Evolutionary conservation across 2,888 invertebrate genomes (phyloP).

Genomic region (Willowsia nigromaculata): DNA sequence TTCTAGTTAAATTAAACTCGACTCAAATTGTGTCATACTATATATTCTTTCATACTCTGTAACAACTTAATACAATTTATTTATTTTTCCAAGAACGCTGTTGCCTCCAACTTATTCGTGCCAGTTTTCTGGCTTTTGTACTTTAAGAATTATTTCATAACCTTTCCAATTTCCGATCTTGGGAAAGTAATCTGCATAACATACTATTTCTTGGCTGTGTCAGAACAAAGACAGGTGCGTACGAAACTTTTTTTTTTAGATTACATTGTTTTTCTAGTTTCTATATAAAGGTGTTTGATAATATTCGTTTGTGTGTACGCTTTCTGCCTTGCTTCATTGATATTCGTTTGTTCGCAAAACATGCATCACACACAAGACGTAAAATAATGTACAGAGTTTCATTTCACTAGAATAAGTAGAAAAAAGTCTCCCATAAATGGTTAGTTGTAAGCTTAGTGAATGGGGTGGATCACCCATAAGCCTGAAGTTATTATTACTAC

Average conservation of each 20-base stretch:
- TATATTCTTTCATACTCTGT: background rate
- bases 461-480: background rate
- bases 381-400: background rate
- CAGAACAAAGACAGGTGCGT: background rate
- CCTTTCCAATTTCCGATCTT: too few relatives aligned
- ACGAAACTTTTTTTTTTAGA: background rate
- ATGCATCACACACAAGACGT: background rate
- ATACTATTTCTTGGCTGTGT: too few relatives aligned
- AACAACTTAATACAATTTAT: conserved; percentile 16
- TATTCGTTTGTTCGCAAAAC: background rate
- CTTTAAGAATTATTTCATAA: too few relatives aligned
- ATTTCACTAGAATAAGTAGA: background rate
- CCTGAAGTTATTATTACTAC: conserved; percentile 38
- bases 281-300: too few relatives aligned
- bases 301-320: too few relatives aligned
- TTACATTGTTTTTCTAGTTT: too few relatives aligned
- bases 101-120: too few relatives aligned
- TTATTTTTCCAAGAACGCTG: conserved; percentile 17
- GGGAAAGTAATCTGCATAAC: too few relatives aligned
- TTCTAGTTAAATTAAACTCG: conserved; percentile 41
- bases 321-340: background rate
- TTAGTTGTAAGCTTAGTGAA: background rate
- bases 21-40: conserved; percentile 21
- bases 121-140: too few relatives aligned
- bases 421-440: background rate